Evolutionary conservation across 1,140 invertebrate species (phyloP), one percentile per base, ranked within the genome.

Genomic region (Bombus waltoni): DNA sequence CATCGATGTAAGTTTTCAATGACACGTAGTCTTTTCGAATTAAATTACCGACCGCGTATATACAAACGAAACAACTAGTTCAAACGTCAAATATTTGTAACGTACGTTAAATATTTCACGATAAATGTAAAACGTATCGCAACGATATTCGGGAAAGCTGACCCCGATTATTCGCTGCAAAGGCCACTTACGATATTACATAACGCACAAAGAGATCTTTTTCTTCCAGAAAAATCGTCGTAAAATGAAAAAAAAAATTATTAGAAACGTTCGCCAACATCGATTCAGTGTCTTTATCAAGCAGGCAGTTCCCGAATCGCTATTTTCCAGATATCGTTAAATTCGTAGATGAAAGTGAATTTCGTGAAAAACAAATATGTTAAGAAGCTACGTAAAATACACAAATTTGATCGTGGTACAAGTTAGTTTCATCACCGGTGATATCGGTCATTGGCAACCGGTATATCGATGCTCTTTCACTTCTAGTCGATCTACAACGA

Each of bases 81-180:
- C 0, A 25, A 59, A 59, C 3, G 25, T 10, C 10, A 62, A 3
- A n/a, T 62, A 62, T 62, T 11, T 9, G 5, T 18, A 13, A 15
- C 6, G 40, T 72, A 32, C 8, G 13, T n/a, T 32, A 73, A 73
- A 73, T 22, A 44, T 44, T 32, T 15, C 11, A 9, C 9, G 28
- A 42, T 44, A 42, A 44, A 72, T 72, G 40, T 70, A 40, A 70
- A 22, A 42, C 44, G 28, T 73, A 44, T 44, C 42, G 42, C 25
- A 32, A 35, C n/a, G 44, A 74, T 74, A 35, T 75, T 53, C 18
- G 44, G 73, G 32, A 75, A 75, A 75, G 42, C n/a, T 74, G 44
- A 74, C 32, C 42, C 18, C n/a, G 44, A 53, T 75, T 75, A 44
- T 75, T n/a, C 18, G 25, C 3, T 35, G 44, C 11, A 75, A 75